A percentile compares a stretch with the other conserved stretches of the same genome.
Conservation (phyloP, 2,888 invertebrate genomes). For the Ochropleura plecta region DNA sequence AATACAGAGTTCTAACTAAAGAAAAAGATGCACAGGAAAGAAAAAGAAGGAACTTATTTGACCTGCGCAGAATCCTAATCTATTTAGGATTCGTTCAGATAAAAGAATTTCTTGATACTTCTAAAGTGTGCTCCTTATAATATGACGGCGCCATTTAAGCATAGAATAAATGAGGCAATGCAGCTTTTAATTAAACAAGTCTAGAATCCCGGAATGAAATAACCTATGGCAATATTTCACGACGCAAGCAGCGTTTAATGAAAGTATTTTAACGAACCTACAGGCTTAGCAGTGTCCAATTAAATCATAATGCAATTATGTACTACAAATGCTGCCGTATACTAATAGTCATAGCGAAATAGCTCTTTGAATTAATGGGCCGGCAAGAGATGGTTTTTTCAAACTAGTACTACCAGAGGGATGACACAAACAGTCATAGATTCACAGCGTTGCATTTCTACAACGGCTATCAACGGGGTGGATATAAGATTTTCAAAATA, state of each 20-base stretch:
- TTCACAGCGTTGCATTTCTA: neutral
- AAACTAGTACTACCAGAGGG: neutral
- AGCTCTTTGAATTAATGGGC: neutral
- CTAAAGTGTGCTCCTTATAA: neutral
- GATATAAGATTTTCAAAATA: neutral
- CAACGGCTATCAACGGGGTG: neutral
- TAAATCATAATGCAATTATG: conserved; percentile 41
- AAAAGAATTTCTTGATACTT: neutral
- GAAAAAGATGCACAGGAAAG: too few species aligned
- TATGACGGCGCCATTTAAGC: neutral
- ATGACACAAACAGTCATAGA: neutral
- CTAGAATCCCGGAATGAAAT: conserved; percentile 11
- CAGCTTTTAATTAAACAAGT: neutral
- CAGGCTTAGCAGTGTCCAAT: conserved; percentile 25
- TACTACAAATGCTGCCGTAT: neutral
- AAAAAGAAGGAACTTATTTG: too few species aligned
- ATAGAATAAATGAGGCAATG: neutral
- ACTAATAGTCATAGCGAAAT: conserved; percentile 24
- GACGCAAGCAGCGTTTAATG: conserved; percentile 24
- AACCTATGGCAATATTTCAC: conserved; percentile 25
- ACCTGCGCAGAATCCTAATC: too few species aligned
- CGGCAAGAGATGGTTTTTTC: neutral
- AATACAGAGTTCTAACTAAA: too few species aligned
- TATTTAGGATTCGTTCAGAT: neutral
- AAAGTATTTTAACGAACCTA: conserved; percentile 53